Conservation (phyloP, 2,888 invertebrate genomes). For the Mythimna vitellina region DNA sequence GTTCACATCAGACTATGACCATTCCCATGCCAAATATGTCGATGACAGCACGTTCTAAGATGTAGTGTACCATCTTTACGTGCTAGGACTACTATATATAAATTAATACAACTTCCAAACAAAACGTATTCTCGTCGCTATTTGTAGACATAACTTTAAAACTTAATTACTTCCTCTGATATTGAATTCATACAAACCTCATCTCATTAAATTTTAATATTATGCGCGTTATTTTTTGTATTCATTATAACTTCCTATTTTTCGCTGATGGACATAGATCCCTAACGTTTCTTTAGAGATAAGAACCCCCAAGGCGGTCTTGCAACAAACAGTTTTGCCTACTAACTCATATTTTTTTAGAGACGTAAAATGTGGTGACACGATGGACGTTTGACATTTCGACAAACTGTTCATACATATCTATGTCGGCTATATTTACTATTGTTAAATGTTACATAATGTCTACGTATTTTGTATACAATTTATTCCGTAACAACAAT, state of each 20-base stretch:
- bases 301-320: conserved; percentile 49
- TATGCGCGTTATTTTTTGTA: conserved; percentile 54
- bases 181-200: conserved; percentile 57
- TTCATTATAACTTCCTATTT: conserved; percentile 62
- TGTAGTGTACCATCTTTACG: background rate
- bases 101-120: conserved; percentile 2
- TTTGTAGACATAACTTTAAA: conserved; percentile 52
- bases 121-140: conserved; percentile 31
- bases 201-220: conserved; percentile 58
- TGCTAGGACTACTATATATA: background rate
- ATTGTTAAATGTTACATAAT: conserved; percentile 3
- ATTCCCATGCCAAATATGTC: background rate
- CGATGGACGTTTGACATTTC: background rate
- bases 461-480: background rate
- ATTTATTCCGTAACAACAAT: background rate
- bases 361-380: background rate
- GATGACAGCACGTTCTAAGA: background rate
- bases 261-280: conserved; percentile 46
- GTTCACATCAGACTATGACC: background rate
- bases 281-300: conserved; percentile 43
- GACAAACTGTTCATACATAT: background rate
- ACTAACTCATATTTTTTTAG: conserved; percentile 15
- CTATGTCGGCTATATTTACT: background rate
- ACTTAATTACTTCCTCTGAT: conserved; percentile 64
- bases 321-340: conserved; percentile 4